A percentile compares a stretch with the other conserved stretches of the same genome.
Conservation (phyloP, 2,797 vertebrate species). For the Pangasius krempfi region DNA sequence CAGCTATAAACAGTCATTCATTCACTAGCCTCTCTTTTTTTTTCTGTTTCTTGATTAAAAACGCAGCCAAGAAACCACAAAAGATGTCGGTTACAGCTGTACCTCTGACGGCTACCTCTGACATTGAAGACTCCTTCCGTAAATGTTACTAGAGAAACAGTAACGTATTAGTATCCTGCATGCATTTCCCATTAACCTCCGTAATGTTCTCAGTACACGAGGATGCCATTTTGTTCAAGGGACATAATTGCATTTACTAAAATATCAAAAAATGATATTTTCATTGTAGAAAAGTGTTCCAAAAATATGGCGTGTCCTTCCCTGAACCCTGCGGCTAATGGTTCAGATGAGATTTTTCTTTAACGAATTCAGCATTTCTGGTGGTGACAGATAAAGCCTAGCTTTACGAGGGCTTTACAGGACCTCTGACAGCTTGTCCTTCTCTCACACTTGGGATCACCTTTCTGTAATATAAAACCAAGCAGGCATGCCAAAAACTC, state of each 20-base stretch:
- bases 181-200: neutral
- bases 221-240: neutral
- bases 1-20: neutral
- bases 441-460: conserved; percentile 56
- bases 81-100: neutral
- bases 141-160: neutral
- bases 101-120: neutral
- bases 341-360: conserved; percentile 5
- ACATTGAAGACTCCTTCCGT: neutral
- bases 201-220: neutral
- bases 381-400: conserved; percentile 50
- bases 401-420: conserved; percentile 55
- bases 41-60: neutral
- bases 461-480: conserved; percentile 63
- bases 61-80: neutral
- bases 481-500: conserved; percentile 46
- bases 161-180: neutral
- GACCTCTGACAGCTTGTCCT: conserved; percentile 50
- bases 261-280: neutral
- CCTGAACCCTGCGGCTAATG: neutral
- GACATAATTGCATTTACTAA: neutral
- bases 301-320: neutral
- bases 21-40: neutral
- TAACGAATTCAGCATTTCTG: conserved; percentile 29
- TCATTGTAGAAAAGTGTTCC: neutral